A percentile compares a stretch with the other conserved stretches of the same genome.
Conservation (phyloP, 2,113 vertebrate genomes). For the Herpailurus yagouaroundi region DNA sequence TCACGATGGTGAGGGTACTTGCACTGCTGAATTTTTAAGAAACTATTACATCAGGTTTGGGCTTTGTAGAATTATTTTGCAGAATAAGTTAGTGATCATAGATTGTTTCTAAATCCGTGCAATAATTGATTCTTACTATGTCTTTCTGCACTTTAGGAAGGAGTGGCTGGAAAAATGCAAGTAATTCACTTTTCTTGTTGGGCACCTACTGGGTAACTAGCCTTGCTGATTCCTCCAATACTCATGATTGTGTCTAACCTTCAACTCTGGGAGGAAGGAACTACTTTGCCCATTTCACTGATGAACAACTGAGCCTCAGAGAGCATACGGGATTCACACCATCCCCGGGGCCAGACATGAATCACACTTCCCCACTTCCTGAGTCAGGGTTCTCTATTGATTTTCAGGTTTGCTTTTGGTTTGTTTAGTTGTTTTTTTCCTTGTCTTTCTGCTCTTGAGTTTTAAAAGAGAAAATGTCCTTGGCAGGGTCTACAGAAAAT, state of each 20-base stretch:
- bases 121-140: neutral
- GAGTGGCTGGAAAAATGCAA: neutral
- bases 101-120: neutral
- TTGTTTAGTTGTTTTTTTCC: neutral
- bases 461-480: neutral
- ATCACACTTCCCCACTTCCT: neutral
- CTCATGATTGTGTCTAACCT: neutral
- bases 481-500: neutral
- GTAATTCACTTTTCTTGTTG: neutral
- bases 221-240: neutral
- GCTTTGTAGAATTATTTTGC: neutral
- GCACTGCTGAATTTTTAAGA: neutral
- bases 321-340: neutral
- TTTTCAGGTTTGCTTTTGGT: neutral
- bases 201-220: neutral
- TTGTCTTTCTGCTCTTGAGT: neutral
- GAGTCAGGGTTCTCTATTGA: neutral
- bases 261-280: neutral
- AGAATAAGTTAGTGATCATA: neutral
- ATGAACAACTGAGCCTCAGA: neutral
- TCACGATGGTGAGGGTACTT: neutral
- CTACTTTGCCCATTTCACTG: neutral
- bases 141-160: neutral
- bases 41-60: neutral
- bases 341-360: fast-evolving